Evolutionary conservation across 1,140 invertebrate genomes (phyloP), one percentile per base, ranked within the genome.

Genomic region (Orius insidiosus): DNA sequence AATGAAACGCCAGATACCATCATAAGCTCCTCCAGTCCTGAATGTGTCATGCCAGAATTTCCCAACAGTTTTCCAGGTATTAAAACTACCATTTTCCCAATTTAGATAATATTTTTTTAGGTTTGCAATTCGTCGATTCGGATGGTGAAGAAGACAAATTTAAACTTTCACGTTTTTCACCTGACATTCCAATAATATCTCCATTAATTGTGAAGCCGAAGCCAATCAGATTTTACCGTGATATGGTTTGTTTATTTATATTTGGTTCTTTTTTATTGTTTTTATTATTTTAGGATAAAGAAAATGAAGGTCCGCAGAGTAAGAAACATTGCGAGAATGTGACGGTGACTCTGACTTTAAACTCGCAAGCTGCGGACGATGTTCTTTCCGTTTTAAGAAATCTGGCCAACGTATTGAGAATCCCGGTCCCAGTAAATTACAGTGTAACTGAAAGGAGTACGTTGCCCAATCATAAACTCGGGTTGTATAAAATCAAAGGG

Each of bases 311-410:
- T 14, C 40, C 18, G 40, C 44, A 46, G 41, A 33, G 49, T 16
- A 36, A 50, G 44, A 43, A 51, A 51, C 24, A 46, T 38, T 43
- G 48, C 33, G 47, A 53, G 43, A 86, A 93, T 66, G 83, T 95
- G 36, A 88, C 87, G 15, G 87, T 96, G 8, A 94, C 89, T 5
- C 65, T 97, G 49, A 95, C 89, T 5, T 63, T 94, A 24, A 87
- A 85, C 7, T 84, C 85, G 45, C 75, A 78, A 47, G 85, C 86
- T 44, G 85, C 88, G 8, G 85, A 94, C 65, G 87, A 96, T 61
- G 89, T 96, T 53, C 73, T 85, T 52, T 82, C 83, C 39, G 86
- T 95, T 47, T 68, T 97, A 15, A 74, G 83, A 54, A 80, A 87
- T 62, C 71, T 96, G 52, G 87, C 90, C 4, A 88, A 90, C 60